Base-by-base conservation (phyloP, 2,113 vertebrate genomes). In the Mionectes macconnelli region DNA sequence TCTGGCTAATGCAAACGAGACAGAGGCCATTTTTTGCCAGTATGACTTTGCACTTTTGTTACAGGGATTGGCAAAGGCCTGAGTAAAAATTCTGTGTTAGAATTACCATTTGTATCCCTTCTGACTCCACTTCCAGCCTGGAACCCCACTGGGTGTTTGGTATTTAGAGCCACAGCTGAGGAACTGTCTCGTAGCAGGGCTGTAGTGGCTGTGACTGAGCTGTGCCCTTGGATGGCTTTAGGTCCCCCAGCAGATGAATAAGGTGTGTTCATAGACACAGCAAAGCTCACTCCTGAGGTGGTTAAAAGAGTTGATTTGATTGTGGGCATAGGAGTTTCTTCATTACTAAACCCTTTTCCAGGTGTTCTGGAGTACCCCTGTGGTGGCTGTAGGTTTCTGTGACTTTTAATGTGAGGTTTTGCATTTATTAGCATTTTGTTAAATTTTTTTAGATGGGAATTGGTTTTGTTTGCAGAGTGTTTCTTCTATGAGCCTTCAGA, bases 281-380 rank as follows among this genome's bases (percentile, higher is more conserved):
- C 6, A 31, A 45, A 31, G 10, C 52, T 74, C 11, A 3, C 7
- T 57, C 20, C n/a, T 42, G 13, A 35, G 27, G 33, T 31, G 33
- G 5, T 49, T 76, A 19, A 47, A 66, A 18, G 6, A 44, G 22
- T 45, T 30, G 4, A 9, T 40, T 44, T 50, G 22, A 14, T 25
- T 81, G 23, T 78, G 55, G 27, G 35, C 53, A 45, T 31, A 35
- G 24, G 30, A 50, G 14, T 78, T 55, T 55, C 12, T 86, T 75
- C 33, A 9, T 56, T 70, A 68, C 14, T 75, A 25, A 69, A 24
- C 62, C 30, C 13, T 74, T 89, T 70, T 10, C 31, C 9, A n/a
- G 22, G 4, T 68, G 1, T 66, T 78, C 33, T 75, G 56, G n/a
- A 53, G 2, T 28, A 47, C 1, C 39, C 10, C 16, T 45, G 0